These are phyloP conservation scores for Aphelinus certus DNA, from an alignment of 1,140 invertebrate species.

Conservation along the genomic window DNA sequence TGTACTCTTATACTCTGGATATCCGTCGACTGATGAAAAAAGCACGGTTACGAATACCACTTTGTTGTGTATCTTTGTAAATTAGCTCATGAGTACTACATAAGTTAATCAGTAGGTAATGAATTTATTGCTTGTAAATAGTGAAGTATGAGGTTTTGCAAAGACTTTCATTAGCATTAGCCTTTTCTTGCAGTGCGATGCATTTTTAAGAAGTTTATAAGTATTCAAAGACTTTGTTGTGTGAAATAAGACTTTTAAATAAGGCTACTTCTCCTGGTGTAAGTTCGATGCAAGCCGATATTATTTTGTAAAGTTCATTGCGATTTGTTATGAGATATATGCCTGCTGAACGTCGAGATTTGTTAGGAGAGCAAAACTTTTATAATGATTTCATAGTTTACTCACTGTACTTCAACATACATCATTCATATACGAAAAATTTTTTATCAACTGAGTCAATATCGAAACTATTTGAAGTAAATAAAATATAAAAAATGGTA, in stretches of 20 bases:
- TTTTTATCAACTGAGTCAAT: no score
- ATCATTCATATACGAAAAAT: conserved; percentile 35
- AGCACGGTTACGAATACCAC: conserved; percentile 24
- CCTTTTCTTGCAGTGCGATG: conserved; percentile 28
- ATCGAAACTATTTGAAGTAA: no score
- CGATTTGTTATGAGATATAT: conserved; percentile 30
- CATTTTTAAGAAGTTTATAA: conserved; percentile 32
- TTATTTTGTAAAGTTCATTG: conserved; percentile 29
- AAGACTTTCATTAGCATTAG: conserved; percentile 34
- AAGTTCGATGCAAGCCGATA: conserved; percentile 14
- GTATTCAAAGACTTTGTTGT: conserved; percentile 25
- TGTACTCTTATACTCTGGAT: conserved; percentile 23
- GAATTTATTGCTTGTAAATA: conserved; percentile 36
- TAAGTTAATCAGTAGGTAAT: conserved; percentile 28
- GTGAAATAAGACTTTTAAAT: conserved; percentile 28
- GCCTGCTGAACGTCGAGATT: conserved; percentile 20
- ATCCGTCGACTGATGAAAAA: conserved; percentile 30
- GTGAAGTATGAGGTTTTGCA: conserved; percentile 22
- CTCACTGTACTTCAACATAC: conserved; percentile 24
- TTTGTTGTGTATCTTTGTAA: conserved; percentile 24
- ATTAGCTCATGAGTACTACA: conserved; percentile 24
- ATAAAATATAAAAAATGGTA: no score
- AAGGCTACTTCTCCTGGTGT: conserved; percentile 16
- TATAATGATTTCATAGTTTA: conserved; percentile 26
- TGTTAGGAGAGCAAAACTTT: conserved; percentile 15